phyloP scores from a whole-genome alignment of 2,113 vertebrate species.

The Rhinoptilus africanus region DNA sequence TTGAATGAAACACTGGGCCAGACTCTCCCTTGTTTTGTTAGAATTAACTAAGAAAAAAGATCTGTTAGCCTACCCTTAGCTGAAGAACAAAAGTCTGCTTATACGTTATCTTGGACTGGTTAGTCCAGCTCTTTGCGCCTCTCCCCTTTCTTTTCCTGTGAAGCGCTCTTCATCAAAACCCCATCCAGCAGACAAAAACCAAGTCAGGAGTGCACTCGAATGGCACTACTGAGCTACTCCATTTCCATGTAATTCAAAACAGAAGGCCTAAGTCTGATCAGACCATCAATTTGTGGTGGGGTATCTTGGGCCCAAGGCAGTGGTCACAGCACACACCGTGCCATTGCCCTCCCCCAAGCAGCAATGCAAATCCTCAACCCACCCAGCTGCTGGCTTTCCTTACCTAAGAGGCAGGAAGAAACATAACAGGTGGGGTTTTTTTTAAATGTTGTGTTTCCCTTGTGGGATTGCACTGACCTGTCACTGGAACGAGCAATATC shows the following conservation, averaged over 20 bases:
- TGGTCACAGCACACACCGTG: neutral
- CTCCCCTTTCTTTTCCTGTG: neutral
- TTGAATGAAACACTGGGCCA: neutral
- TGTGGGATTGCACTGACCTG: accelerated
- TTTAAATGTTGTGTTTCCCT: neutral
- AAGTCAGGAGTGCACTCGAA: neutral
- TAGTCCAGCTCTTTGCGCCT: neutral
- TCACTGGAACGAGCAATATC: neutral
- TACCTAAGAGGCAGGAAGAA: neutral
- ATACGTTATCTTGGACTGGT: neutral
- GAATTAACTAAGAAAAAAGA: neutral
- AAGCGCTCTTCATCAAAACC: neutral
- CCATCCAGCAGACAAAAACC: neutral
- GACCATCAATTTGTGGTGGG: neutral
- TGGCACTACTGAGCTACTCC: neutral
- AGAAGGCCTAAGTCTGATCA: neutral
- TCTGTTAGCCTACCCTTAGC: neutral
- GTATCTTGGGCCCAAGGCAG: neutral
- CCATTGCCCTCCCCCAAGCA: neutral
- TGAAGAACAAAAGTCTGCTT: neutral
- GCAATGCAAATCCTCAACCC: neutral
- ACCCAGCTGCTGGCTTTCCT: neutral
- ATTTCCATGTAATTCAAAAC: neutral
- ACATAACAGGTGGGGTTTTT: neutral
- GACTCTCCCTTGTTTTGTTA: neutral